Base-by-base conservation (phyloP, 1,140 invertebrate species). In the Oryzaephilus surinamensis region DNA sequence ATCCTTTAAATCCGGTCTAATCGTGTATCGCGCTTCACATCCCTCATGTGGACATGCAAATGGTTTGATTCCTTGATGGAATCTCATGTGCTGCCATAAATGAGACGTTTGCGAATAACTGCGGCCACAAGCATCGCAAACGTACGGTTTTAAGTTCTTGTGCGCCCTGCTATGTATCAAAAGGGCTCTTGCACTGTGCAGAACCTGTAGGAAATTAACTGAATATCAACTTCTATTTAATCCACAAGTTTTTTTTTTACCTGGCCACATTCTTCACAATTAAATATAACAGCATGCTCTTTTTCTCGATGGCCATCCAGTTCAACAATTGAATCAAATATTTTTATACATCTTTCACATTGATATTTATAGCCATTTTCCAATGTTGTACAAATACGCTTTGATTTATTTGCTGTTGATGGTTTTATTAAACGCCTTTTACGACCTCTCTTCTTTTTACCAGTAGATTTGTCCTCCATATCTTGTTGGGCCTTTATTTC, bases 1-100 rank as follows among this genome's bases (percentile, higher is more conserved):
- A 53, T 79, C 75, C 40, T 77, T 77, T 35, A 79, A 57, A 53
- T 79, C 76, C 13, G 74, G 75, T 16, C 76, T 67, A 19, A 78
- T 73, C 10, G 76, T 77, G 38, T 77, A 77, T 42, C 71, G 65
- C 1, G 72, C 70, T 27, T 71, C 73, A 38, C 75, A 77, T 21
- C 71, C 71, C 38, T 71, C 66, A 45, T 70, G 66, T 7, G 64
- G 64, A 26, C 72, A 74, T 2, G 68, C 71, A 39, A 74, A 74
- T 0, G 72, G 72, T 50, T 74, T 74, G 0, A 74, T 70, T 21
- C 71, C 68, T 59, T 68, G 70, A 47, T 74, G 72, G 40, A 74
- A 74, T 34, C 72, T 60, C 48, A 73, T 67, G 35, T 74, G 71
- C 30, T 73, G 72, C 71, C 72, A 74, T 41, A 74, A 58, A 44